Percentiles rank a stretch among this genome's conserved stretches.
These are phyloP conservation scores for Coregonus clupeaformis DNA, from an alignment of 2,113 vertebrate species.

Conservation along the genomic window DNA sequence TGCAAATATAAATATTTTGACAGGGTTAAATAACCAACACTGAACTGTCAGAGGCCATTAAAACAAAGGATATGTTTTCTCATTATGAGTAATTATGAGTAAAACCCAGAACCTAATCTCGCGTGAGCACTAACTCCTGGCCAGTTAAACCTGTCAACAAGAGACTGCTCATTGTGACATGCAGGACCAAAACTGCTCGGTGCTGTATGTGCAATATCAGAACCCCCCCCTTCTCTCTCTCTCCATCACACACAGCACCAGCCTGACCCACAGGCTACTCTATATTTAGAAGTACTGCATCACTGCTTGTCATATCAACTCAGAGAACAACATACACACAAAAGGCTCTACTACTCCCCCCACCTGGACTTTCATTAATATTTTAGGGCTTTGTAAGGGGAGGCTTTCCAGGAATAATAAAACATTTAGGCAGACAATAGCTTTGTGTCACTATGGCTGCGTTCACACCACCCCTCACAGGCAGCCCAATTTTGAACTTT, in stretches of 20 bases:
- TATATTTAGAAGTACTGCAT: conserved; percentile 8
- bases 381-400: background rate
- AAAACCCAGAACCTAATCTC: too few species aligned
- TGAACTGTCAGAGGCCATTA: background rate
- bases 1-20: too few species aligned
- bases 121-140: too few species aligned
- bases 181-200: background rate
- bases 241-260: background rate
- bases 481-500: too few species aligned
- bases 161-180: background rate
- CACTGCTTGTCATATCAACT: background rate
- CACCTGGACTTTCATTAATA: background rate
- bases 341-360: background rate
- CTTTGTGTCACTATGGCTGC: too few species aligned
- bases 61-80: background rate
- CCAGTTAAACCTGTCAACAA: background rate
- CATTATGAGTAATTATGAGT: background rate
- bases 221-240: background rate
- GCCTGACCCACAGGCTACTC: background rate
- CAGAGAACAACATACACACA: background rate
- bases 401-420: background rate
- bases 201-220: background rate
- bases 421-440: too few species aligned
- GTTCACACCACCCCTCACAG: too few species aligned
- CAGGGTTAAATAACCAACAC: too few species aligned